Evolutionary conservation across 2,113 vertebrate genomes (phyloP), one percentile per base, ranked within the genome.

Genomic region (Cottus gobio): DNA sequence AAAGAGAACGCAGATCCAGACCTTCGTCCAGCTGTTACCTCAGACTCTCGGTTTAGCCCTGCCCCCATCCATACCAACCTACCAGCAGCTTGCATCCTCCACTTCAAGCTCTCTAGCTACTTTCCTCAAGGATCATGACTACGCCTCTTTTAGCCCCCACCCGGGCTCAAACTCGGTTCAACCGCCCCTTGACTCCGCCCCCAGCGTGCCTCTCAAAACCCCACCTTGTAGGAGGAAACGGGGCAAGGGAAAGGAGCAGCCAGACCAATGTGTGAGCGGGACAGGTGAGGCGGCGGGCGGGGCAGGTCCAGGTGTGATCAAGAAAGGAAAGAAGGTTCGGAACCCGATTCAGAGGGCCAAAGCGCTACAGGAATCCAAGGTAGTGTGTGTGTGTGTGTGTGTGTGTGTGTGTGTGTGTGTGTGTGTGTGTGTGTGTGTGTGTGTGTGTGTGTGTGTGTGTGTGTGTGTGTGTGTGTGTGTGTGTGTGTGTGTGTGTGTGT

Each of bases 301-400:
- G 11, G 10, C 70, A 4, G 7, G 8, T 11, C 2, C 46, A 56
- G 63, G 10, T 48, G 63, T 13, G n/a, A 4, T 4, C 8, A 67
- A 11, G 39, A 48, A 44, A 0, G 48, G 69, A 36, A 93, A 92
- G 75, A 84, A 93, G 20, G 9, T 50, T 2, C 85, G 85, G 3
- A 93, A 86, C 46, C 84, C 13, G 0, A 93, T 70, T 15, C 68
- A 65, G 36, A 93, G 91, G 50, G 86, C 71, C 30, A 77, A 22
- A 72, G 86, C 50, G 16, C 72, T 88, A 31, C 71, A 77, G 77
- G 75, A 89, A 22, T 56, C 37, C 7, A 82, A 90, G 83, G 81
- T 42, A 42, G 2, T 42, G 37, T 39, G 8, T 39, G 37, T 39
- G 37, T 11, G 37, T 39, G 37, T 39, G 37, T 39, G 37, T 39